phyloP scores from a whole-genome alignment of 2,888 invertebrate genomes.

The Ceraclea dissimilis region DNA sequence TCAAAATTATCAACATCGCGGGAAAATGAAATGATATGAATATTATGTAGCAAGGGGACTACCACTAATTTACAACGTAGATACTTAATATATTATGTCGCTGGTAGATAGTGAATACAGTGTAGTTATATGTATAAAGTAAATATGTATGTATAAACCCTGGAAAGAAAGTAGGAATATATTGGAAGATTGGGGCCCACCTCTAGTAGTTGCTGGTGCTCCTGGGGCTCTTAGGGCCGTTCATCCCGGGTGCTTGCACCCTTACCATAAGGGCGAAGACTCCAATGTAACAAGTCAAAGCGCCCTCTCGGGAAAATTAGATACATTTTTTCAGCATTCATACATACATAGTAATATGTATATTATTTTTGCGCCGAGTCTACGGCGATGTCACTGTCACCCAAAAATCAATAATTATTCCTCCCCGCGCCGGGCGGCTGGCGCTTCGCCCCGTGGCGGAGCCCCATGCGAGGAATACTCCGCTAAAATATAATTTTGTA shows the following conservation, averaged over 20 bases:
- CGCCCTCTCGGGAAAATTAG: slow-evolving; percentile 6
- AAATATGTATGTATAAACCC: too few species aligned
- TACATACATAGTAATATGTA: too few species aligned
- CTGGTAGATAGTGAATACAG: too few species aligned
- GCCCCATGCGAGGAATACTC: neutral
- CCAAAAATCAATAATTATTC: slow-evolving; percentile 13
- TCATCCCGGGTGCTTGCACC: slow-evolving; percentile 1
- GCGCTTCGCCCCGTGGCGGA: slow-evolving; percentile 11
- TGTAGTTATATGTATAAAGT: too few species aligned
- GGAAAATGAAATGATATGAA: too few species aligned
- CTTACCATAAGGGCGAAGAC: neutral
- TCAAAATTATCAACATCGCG: too few species aligned
- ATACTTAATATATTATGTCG: too few species aligned
- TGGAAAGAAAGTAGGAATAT: too few species aligned
- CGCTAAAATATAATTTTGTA: too few species aligned
- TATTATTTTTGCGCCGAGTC: slow-evolving; percentile 4
- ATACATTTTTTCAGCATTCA: slow-evolving; percentile 8
- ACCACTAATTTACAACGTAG: too few species aligned
- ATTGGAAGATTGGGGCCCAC: slow-evolving; percentile 6
- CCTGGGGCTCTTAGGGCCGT: neutral
- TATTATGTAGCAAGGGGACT: too few species aligned
- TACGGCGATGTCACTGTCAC: slow-evolving; percentile 17
- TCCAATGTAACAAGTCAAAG: neutral
- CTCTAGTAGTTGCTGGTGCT: slow-evolving; percentile 9
- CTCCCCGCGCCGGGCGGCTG: slow-evolving; percentile 8